phyloP scores from a whole-genome alignment of 2,888 invertebrate genomes.

The Nomada lathburiana region DNA sequence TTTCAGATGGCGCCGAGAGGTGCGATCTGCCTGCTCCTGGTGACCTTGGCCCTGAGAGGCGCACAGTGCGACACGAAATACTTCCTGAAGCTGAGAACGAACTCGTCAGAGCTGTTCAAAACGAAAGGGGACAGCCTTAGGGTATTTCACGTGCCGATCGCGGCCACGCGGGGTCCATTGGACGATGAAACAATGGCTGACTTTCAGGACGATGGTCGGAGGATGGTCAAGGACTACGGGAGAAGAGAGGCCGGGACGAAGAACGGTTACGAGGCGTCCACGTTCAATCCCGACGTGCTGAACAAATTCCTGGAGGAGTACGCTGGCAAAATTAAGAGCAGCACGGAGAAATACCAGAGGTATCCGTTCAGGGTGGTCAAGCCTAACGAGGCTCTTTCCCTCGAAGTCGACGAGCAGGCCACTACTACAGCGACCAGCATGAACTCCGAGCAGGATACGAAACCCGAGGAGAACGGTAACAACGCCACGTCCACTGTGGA shows the following conservation, averaged over 20 bases:
- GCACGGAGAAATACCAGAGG: conserved; percentile 74
- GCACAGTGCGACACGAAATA: conserved; percentile 68
- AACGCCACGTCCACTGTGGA: conserved; percentile 55
- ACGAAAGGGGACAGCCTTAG: conserved; percentile 63
- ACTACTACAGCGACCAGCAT: conserved; percentile 15
- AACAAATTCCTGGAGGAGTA: conserved; percentile 88
- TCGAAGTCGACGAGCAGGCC: conserved; percentile 65
- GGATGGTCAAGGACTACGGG: conserved; percentile 71
- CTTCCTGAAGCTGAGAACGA: conserved; percentile 69
- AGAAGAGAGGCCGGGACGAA: conserved; percentile 71
- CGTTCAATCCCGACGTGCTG: conserved; percentile 86
- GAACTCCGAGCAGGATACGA: conserved; percentile 31
- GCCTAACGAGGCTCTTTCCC: conserved; percentile 62
- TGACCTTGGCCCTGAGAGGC: conserved; percentile 60
- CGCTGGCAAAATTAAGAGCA: conserved; percentile 86
- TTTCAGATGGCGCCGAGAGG: conserved; percentile 78
- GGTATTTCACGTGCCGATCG: conserved; percentile 58
- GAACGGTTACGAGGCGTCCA: conserved; percentile 79
- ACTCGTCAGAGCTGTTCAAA: conserved; percentile 70
- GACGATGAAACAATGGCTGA: conserved; percentile 82
- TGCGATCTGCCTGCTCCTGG: conserved; percentile 70
- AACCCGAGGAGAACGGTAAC: conserved; percentile 7
- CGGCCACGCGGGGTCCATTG: conserved; percentile 73
- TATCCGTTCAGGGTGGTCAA: conserved; percentile 72
- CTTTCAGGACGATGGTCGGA: conserved; percentile 75